These are phyloP conservation scores for Pseudochirops corinnae DNA, from an alignment of 2,797 vertebrate genomes.

Conservation along the genomic window DNA sequence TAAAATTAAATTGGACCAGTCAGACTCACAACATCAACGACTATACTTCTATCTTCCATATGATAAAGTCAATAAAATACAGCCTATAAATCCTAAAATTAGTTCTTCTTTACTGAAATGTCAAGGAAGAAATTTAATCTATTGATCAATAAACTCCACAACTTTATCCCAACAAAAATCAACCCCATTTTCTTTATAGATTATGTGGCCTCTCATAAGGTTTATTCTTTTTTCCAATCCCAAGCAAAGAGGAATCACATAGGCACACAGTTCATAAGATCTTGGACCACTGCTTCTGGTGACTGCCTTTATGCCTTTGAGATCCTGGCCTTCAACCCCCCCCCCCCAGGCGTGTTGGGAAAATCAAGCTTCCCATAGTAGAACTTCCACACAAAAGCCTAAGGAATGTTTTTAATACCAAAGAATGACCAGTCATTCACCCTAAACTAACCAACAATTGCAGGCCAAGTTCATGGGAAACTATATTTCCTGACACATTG, in stretches of 20 bases:
- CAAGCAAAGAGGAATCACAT: neutral
- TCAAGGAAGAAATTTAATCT: neutral
- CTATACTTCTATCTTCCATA: neutral
- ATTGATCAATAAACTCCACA: constrained; percentile 13
- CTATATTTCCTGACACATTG: neutral
- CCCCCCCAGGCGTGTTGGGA: neutral
- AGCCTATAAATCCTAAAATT: constrained; percentile 11
- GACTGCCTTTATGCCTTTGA: neutral
- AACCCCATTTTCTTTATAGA: neutral
- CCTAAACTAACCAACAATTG: constrained; percentile 5
- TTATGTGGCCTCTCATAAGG: neutral
- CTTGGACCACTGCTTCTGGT: neutral
- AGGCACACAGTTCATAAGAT: neutral
- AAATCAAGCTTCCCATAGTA: constrained; percentile 11
- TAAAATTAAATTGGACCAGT: neutral
- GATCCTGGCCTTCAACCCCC: neutral
- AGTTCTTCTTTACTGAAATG: constrained; percentile 3
- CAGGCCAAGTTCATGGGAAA: neutral
- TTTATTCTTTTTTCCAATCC: neutral
- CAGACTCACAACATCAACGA: constrained; percentile 20
- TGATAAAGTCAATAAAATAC: constrained; percentile 7
- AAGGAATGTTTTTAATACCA: neutral
- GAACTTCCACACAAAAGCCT: neutral
- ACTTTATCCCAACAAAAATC: neutral
- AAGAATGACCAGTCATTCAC: neutral